phyloP scores from a whole-genome alignment of 2,888 invertebrate genomes.

The Cryptus armator region DNA sequence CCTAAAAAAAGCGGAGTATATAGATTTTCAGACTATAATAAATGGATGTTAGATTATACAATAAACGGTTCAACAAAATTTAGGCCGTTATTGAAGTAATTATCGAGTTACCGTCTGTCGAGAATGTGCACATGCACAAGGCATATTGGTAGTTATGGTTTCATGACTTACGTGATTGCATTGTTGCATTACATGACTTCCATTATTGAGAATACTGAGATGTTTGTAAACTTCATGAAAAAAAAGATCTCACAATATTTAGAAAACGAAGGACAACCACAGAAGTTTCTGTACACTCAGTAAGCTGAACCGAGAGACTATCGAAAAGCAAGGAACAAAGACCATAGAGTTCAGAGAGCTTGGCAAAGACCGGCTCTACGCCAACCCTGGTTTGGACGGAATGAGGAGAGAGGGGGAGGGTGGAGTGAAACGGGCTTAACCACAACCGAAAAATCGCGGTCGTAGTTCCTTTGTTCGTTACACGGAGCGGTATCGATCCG shows the following conservation, averaged over 20 bases:
- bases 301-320: background rate
- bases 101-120: no score
- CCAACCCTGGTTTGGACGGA: background rate
- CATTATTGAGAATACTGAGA: background rate
- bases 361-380: background rate
- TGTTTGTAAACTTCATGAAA: background rate
- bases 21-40: no score
- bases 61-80: no score
- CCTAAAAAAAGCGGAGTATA: no score
- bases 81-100: no score
- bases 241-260: background rate
- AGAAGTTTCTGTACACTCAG: background rate
- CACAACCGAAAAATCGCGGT: conserved; percentile 56
- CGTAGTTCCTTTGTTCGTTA: conserved; percentile 56
- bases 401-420: background rate
- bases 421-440: background rate
- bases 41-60: no score
- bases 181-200: no score
- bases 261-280: background rate
- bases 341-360: conserved; percentile 11
- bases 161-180: no score
- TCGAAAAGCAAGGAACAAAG: conserved; percentile 3
- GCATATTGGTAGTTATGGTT: no score
- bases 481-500: conserved; percentile 55
- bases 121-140: no score